Percentiles rank a stretch among this genome's conserved stretches.
Conservation (phyloP, 2,797 vertebrate species). For the Enteromius fasciolatus region DNA sequence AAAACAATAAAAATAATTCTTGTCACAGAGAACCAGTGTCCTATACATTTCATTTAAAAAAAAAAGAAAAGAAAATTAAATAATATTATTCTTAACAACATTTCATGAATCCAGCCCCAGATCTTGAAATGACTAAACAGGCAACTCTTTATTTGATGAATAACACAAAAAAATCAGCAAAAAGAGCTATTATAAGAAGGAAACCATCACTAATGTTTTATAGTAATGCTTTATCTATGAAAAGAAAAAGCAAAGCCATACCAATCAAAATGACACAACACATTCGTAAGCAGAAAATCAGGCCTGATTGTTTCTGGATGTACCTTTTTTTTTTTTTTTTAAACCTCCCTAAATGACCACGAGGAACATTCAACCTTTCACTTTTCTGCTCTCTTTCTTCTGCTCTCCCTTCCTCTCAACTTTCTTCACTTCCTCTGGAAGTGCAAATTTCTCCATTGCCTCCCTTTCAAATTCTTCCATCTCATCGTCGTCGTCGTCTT, state of each 20-base stretch:
- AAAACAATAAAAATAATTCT: not conserved
- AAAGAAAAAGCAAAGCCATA: conserved; percentile 15
- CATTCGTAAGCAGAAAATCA: not conserved
- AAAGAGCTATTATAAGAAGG: not conserved
- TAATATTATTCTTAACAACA: not conserved
- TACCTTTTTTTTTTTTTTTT: not conserved
- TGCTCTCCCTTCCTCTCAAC: conserved; percentile 62
- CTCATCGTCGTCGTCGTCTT: conserved; percentile 65
- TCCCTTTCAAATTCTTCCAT: conserved; percentile 78
- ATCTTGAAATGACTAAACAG: not conserved
- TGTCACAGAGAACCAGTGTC: not conserved
- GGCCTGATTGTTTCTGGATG: not conserved
- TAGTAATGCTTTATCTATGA: not conserved
- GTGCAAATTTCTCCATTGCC: conserved; percentile 72
- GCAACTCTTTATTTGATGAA: not conserved
- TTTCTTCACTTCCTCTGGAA: conserved; percentile 55
- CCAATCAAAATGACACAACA: not conserved
- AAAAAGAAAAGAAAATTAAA: not conserved
- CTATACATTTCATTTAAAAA: not conserved
- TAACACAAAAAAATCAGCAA: conserved; percentile 1
- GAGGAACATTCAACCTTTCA: conserved; percentile 58
- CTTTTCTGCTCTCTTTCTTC: conserved; percentile 68
- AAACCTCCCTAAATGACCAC: not conserved
- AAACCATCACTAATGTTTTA: not conserved
- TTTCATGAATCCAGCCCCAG: not conserved